These are phyloP conservation scores for Chrysopilus asiliformis DNA, from an alignment of 2,888 invertebrate genomes.

Conservation along the genomic window DNA sequence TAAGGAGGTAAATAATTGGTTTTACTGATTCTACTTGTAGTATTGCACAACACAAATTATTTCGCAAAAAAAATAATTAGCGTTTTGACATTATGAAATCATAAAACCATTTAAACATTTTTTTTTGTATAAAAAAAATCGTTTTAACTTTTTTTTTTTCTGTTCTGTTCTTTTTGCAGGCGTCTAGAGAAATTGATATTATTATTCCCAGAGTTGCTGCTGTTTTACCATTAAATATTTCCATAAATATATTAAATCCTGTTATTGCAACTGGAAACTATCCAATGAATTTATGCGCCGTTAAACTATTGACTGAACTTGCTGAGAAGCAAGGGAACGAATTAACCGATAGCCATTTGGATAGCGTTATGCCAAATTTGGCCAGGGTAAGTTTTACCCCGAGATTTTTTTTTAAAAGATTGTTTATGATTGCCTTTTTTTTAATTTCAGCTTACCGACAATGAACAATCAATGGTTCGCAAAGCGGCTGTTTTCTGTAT, in stretches of 20 bases:
- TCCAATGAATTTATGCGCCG: slow-evolving; percentile 80
- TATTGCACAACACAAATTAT: background rate
- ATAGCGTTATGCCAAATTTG: slow-evolving; percentile 75
- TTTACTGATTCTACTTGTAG: too few species aligned
- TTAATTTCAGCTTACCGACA: slow-evolving; percentile 65
- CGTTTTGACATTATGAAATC: too few species aligned
- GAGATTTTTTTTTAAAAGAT: slow-evolving; percentile 3
- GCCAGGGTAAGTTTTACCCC: slow-evolving; percentile 52
- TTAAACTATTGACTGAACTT: slow-evolving; percentile 79
- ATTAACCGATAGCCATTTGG: slow-evolving; percentile 59
- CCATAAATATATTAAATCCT: slow-evolving; percentile 54
- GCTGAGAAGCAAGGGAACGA: slow-evolving; percentile 62
- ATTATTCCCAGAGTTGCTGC: slow-evolving; percentile 62
- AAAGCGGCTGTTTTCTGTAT: slow-evolving; percentile 96
- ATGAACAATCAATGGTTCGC: slow-evolving; percentile 80
- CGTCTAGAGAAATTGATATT: slow-evolving; percentile 73
- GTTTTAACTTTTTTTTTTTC: background rate
- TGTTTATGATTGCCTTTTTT: background rate
- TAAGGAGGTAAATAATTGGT: slow-evolving; percentile 42
- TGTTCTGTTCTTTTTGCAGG: slow-evolving; percentile 35
- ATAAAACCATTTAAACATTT: too few species aligned
- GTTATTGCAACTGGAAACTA: slow-evolving; percentile 78
- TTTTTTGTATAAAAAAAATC: too few species aligned
- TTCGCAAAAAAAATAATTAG: background rate
- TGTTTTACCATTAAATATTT: slow-evolving; percentile 67